Percentiles rank a stretch among this genome's conserved stretches.
Evolutionary conservation across 1,140 invertebrate species (phyloP).

Genomic region (Heliconius himera): DNA sequence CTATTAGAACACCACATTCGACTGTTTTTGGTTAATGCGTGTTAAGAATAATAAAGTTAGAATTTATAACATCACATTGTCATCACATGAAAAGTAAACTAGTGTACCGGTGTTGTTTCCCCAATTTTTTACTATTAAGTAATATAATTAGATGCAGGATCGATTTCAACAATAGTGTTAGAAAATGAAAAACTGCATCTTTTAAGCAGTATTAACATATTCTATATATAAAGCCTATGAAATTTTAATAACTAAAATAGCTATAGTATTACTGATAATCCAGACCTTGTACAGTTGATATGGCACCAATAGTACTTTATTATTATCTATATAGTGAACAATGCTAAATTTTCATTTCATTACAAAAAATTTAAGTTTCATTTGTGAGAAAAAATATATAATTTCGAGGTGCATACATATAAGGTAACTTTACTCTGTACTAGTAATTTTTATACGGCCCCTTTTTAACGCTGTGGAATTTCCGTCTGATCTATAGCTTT

Average conservation of each 20-base stretch:
- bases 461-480: slow-evolving; percentile 40
- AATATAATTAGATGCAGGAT: slow-evolving; percentile 48
- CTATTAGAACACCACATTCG: slow-evolving; percentile 45
- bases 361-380: not conserved
- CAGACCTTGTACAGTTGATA: slow-evolving; percentile 39
- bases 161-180: slow-evolving; percentile 37
- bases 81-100: slow-evolving; percentile 46
- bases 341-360: not conserved
- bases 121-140: slow-evolving; percentile 48
- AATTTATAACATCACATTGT: slow-evolving; percentile 49
- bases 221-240: slow-evolving; percentile 43
- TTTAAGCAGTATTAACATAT: slow-evolving; percentile 71
- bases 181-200: slow-evolving; percentile 55
- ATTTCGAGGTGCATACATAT: slow-evolving; percentile 19
- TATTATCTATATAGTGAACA: not conserved
- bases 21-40: slow-evolving; percentile 43
- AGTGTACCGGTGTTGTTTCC: slow-evolving; percentile 39
- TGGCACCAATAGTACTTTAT: slow-evolving; percentile 25
- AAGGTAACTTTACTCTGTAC: slow-evolving; percentile 27
- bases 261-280: slow-evolving; percentile 35
- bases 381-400: slow-evolving; percentile 1
- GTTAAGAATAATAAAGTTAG: slow-evolving; percentile 42
- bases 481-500: slow-evolving; percentile 48
- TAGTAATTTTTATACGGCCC: slow-evolving; percentile 38
- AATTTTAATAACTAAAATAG: slow-evolving; percentile 35